Conservation (phyloP, 2,888 invertebrate species). For the Philonicus albiceps region DNA sequence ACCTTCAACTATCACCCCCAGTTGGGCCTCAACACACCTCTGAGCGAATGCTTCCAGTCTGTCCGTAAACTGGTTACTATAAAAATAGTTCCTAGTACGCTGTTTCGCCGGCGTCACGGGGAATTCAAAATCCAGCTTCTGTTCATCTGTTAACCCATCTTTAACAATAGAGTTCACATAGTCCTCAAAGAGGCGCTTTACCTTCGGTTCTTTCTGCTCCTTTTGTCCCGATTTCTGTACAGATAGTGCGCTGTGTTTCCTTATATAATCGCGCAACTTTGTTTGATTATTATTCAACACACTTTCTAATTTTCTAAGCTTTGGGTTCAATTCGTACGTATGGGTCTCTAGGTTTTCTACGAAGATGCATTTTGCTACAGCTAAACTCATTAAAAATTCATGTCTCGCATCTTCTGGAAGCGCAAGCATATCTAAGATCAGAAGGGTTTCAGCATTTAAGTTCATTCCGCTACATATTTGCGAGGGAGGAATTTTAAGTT, state of each 20-base stretch:
- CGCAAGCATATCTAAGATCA: slow-evolving; percentile 33
- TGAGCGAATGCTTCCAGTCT: slow-evolving; percentile 70
- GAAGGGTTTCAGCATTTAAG: slow-evolving; percentile 37
- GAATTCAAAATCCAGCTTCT: slow-evolving; percentile 32
- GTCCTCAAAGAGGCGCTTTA: slow-evolving; percentile 43
- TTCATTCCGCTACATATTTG: background rate
- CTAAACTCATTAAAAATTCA: slow-evolving; percentile 20
- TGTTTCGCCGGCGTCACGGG: background rate
- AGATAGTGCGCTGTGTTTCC: background rate
- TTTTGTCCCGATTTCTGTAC: background rate
- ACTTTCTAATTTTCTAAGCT: background rate
- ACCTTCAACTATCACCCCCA: slow-evolving; percentile 69
- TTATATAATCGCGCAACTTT: background rate
- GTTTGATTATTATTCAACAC: background rate
- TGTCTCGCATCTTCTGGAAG: slow-evolving; percentile 19
- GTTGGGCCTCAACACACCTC: slow-evolving; percentile 54
- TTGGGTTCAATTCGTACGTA: slow-evolving; percentile 27
- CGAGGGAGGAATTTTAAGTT: background rate
- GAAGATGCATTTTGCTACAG: slow-evolving; percentile 24
- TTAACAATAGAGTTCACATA: slow-evolving; percentile 57
- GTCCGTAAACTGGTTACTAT: slow-evolving; percentile 65
- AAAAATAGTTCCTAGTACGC: slow-evolving; percentile 63
- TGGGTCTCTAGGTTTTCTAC: background rate
- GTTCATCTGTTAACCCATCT: slow-evolving; percentile 48
- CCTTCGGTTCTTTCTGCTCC: background rate